A percentile compares a stretch with the other conserved stretches of the same genome.
Evolutionary conservation across 2,113 vertebrate genomes (phyloP).

Genomic region (Cyanoramphus novaezelandiae): DNA sequence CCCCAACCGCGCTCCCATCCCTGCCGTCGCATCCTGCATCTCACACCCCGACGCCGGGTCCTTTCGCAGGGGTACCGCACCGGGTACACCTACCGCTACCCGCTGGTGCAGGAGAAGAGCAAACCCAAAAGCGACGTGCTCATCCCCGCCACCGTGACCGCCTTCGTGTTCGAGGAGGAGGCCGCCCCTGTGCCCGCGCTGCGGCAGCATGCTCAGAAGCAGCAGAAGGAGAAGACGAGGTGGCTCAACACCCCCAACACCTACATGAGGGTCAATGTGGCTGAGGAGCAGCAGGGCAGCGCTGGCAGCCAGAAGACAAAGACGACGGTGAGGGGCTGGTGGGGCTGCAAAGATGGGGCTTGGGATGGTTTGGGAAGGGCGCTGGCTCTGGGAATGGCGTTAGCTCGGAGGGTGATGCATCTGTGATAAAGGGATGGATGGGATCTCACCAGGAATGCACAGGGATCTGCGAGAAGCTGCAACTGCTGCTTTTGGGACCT

Average conservation of each 20-base stretch:
- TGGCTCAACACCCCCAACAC: slow-evolving; percentile 98
- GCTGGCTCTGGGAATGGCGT: neutral
- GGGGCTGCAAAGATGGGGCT: fast-evolving
- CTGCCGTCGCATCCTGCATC: fast-evolving
- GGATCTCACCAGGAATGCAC: fast-evolving
- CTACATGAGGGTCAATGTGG: slow-evolving; percentile 90
- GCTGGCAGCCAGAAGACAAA: slow-evolving; percentile 81
- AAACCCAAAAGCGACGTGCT: slow-evolving; percentile 92
- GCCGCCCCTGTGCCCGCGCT: slow-evolving; percentile 73
- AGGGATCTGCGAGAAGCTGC: too few relatives aligned
- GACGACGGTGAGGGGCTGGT: slow-evolving; percentile 75
- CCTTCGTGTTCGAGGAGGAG: slow-evolving; percentile 89
- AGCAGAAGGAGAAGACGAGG: slow-evolving; percentile 95
- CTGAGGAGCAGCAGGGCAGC: slow-evolving; percentile 74
- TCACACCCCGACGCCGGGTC: fast-evolving
- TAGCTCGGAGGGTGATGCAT: fast-evolving
- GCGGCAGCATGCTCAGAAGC: slow-evolving; percentile 88
- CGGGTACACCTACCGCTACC: slow-evolving; percentile 93
- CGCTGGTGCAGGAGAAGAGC: slow-evolving; percentile 90
- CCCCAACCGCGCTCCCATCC: fast-evolving
- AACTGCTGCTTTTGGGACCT: neutral
- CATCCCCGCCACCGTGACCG: slow-evolving; percentile 89
- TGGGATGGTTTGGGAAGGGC: neutral
- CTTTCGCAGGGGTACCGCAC: slow-evolving; percentile 88
- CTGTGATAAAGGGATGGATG: neutral